Percentiles rank a stretch among this genome's conserved stretches.
Evolutionary conservation across 2,113 vertebrate species (phyloP).

Genomic region (Oncorhynchus keta): DNA sequence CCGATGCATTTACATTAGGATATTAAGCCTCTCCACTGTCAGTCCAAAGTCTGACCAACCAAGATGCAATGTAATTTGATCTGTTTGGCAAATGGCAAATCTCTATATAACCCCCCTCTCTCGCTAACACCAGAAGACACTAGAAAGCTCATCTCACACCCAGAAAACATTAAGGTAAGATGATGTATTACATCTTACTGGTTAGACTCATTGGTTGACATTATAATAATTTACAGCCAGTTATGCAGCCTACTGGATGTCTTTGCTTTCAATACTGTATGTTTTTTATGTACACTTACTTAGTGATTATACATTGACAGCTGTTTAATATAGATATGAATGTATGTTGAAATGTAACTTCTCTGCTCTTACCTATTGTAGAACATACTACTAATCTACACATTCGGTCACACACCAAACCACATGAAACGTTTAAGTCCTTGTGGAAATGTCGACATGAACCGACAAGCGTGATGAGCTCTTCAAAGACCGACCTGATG

Average conservation of each 20-base stretch:
- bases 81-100: not conserved
- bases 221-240: not conserved
- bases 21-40: not conserved
- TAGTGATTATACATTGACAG: not conserved
- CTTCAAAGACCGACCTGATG: not conserved
- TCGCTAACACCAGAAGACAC: not conserved
- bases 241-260: too few relatives aligned
- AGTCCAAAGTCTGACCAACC: not conserved
- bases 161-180: not conserved
- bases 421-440: not conserved
- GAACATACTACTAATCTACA: not conserved
- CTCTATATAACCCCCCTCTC: not conserved
- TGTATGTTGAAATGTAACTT: too few relatives aligned
- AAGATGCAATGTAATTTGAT: not conserved
- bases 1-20: not conserved
- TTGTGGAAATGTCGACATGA: not conserved
- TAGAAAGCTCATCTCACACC: not conserved
- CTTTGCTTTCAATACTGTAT: too few relatives aligned
- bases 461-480: not conserved
- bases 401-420: not conserved
- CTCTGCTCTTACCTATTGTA: not conserved
- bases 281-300: not conserved
- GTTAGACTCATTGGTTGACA: not conserved
- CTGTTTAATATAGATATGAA: not conserved
- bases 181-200: not conserved